These are phyloP conservation scores for Drosophila formosana DNA, from an alignment of 2,888 invertebrate genomes.

Conservation along the genomic window DNA sequence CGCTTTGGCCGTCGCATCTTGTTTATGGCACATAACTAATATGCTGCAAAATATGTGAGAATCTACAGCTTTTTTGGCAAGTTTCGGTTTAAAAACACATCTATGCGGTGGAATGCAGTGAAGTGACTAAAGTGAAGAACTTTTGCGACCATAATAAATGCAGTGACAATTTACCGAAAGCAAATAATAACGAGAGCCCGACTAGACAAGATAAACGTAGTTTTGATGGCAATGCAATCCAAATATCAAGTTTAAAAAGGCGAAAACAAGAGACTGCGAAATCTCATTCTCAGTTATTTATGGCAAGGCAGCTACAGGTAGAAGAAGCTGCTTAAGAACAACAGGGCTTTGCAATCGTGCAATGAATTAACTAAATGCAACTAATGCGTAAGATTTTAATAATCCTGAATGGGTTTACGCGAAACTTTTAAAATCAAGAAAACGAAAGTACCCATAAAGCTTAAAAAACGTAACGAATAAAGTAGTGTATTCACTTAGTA, in stretches of 20 bases:
- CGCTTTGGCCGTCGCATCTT: constrained; percentile 70
- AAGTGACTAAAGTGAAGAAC: not conserved
- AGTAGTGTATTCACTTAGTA: too few relatives aligned
- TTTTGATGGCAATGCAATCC: not conserved
- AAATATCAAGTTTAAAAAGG: not conserved
- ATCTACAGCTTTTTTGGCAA: constrained; percentile 54
- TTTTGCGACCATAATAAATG: constrained; percentile 37
- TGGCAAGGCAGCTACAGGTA: constrained; percentile 2
- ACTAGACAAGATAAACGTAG: constrained; percentile 3
- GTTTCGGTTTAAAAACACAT: constrained; percentile 72
- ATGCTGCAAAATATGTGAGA: constrained; percentile 77
- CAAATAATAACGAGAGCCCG: constrained; percentile 8
- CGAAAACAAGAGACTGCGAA: constrained; percentile 11
- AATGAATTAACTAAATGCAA: not conserved
- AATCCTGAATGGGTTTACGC: not conserved
- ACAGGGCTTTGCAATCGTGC: constrained; percentile 6
- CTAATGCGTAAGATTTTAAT: not conserved
- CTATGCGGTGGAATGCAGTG: constrained; percentile 46
- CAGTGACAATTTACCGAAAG: constrained; percentile 46
- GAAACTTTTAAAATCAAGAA: too few relatives aligned
- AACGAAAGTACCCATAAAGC: too few relatives aligned
- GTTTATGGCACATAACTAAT: constrained; percentile 80
- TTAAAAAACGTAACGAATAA: too few relatives aligned
- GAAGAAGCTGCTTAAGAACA: constrained; percentile 29
- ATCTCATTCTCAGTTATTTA: constrained; percentile 23